These are phyloP conservation scores for Gibbula magus DNA, from an alignment of 2,888 invertebrate species.

Conservation along the genomic window DNA sequence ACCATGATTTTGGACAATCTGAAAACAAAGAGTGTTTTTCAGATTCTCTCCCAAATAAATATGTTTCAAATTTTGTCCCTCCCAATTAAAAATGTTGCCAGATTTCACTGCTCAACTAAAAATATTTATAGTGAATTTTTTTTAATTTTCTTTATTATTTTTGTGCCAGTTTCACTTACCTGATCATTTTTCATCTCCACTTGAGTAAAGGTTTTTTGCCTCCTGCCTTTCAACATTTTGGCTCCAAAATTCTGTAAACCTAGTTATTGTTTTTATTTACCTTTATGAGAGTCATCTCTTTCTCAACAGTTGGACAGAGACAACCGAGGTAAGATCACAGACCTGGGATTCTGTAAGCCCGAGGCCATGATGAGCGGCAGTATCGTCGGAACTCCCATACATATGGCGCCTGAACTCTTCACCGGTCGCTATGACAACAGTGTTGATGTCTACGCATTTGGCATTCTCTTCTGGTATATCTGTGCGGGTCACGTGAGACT, in stretches of 20 bases:
- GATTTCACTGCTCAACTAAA: too few relatives aligned
- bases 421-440: slow-evolving; percentile 87
- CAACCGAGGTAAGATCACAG: slow-evolving; percentile 87
- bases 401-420: slow-evolving; percentile 93
- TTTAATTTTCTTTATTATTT: too few relatives aligned
- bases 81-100: too few relatives aligned
- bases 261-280: not conserved
- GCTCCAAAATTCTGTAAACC: not conserved
- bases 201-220: too few relatives aligned
- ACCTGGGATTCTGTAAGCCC: slow-evolving; percentile 92
- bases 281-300: not conserved
- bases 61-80: too few relatives aligned
- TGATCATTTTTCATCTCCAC: too few relatives aligned
- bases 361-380: slow-evolving; percentile 93
- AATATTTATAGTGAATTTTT: too few relatives aligned
- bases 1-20: too few relatives aligned
- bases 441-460: slow-evolving; percentile 93
- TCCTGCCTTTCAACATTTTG: not conserved
- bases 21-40: too few relatives aligned
- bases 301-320: slow-evolving; percentile 80
- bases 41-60: too few relatives aligned
- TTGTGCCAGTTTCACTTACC: too few relatives aligned
- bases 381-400: slow-evolving; percentile 87
- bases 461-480: slow-evolving; percentile 92
- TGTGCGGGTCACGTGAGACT: slow-evolving; percentile 88